Percentiles rank a stretch among this genome's conserved stretches.
phyloP scores from a whole-genome alignment of 2,113 vertebrate species.

The Erythrolamprus reginae region DNA sequence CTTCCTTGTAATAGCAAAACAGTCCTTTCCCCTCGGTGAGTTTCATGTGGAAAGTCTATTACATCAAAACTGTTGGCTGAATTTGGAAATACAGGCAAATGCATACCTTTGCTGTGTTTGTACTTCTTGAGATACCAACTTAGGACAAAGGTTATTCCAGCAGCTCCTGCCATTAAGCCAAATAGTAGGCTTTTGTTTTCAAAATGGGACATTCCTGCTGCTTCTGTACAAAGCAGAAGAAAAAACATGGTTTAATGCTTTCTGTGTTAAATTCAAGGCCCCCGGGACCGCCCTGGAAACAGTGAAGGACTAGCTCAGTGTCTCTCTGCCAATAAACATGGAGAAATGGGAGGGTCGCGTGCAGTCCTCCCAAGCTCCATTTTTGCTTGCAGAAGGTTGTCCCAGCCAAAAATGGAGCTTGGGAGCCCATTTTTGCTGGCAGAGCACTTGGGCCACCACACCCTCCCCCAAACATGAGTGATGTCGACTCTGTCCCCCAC shows the following conservation, averaged over 20 bases:
- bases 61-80: constrained; percentile 37
- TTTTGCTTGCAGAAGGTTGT: too few species aligned
- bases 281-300: too few species aligned
- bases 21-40: constrained; percentile 34
- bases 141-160: constrained; percentile 80
- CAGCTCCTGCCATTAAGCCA: constrained; percentile 82
- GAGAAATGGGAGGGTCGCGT: too few species aligned
- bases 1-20: constrained; percentile 58
- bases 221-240: constrained; percentile 48
- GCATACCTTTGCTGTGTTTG: constrained; percentile 35
- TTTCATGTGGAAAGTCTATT: constrained; percentile 41
- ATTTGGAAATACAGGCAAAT: constrained; percentile 19
- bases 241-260: neutral
- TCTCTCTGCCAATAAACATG: too few species aligned
- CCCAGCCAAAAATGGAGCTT: too few species aligned
- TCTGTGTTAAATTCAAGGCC: too few species aligned
- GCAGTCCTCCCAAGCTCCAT: too few species aligned
- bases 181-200: constrained; percentile 80
- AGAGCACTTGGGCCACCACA: too few species aligned
- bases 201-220: constrained; percentile 74
- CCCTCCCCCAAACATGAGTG: too few species aligned
- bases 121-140: constrained; percentile 72
- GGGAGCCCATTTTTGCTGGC: too few species aligned
- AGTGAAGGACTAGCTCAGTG: too few species aligned
- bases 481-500: too few species aligned